A percentile compares a stretch with the other conserved stretches of the same genome.
phyloP scores from a whole-genome alignment of 1,140 invertebrate genomes.

The Psilanteris sp. region DNA sequence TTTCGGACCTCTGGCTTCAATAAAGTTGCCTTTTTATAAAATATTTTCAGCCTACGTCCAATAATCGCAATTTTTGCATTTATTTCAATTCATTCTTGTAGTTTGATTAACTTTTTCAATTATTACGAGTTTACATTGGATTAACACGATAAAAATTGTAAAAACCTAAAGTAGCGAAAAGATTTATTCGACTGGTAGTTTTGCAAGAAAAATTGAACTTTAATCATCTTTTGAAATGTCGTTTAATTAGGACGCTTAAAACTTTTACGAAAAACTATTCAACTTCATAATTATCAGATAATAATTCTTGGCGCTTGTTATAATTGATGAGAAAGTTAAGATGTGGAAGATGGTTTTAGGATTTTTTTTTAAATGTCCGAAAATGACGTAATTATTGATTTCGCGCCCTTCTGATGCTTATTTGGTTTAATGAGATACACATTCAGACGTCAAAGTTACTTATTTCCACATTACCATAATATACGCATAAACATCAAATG shows the following conservation, averaged over 20 bases:
- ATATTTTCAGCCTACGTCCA: conserved; percentile 24
- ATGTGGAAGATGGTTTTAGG: too few species aligned
- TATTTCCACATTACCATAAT: conserved; percentile 26
- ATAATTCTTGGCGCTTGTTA: conserved; percentile 3
- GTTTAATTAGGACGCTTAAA: conserved; percentile 18
- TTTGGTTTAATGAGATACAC: background rate
- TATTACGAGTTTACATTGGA: conserved; percentile 18
- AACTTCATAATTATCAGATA: conserved; percentile 25
- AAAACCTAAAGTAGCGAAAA: background rate
- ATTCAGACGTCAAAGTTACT: background rate
- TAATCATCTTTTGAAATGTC: conserved; percentile 2
- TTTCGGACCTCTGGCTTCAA: conserved; percentile 61
- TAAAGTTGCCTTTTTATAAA: conserved; percentile 66
- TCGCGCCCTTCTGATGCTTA: background rate
- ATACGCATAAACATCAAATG: conserved; percentile 26
- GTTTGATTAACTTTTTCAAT: conserved; percentile 38
- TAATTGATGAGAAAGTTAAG: background rate
- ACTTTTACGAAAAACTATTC: conserved; percentile 3
- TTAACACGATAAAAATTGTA: conserved; percentile 16
- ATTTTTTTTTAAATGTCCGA: conserved; percentile 1
- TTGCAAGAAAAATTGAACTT: conserved; percentile 12
- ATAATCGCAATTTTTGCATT: conserved; percentile 1
- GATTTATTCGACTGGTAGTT: conserved; percentile 10
- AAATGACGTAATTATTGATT: conserved; percentile 12
- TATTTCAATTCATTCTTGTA: conserved; percentile 34